Evolutionary conservation across 2,113 vertebrate species (phyloP).

Genomic region (Ivindomyrus marchei): DNA sequence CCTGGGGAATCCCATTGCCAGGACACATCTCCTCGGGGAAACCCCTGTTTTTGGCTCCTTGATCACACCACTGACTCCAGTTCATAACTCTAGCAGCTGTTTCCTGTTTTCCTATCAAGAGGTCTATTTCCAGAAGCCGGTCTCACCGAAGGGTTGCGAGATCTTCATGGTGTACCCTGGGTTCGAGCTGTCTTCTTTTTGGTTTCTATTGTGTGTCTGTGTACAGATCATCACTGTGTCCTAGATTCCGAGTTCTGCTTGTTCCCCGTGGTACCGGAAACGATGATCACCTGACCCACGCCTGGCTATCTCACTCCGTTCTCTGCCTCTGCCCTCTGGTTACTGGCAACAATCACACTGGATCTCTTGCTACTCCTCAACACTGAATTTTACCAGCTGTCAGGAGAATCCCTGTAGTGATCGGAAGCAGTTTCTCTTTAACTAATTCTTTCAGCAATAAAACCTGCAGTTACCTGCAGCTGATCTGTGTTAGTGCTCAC

Average conservation of each 20-base stretch:
- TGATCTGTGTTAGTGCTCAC: neutral
- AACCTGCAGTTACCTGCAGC: neutral
- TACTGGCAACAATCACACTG: neutral
- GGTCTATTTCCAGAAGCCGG: neutral
- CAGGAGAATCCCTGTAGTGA: neutral
- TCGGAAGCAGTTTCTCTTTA: neutral
- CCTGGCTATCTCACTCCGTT: too few species aligned
- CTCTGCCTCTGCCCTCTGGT: neutral
- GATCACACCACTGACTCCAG: neutral
- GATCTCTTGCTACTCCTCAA: neutral
- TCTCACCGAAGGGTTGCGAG: neutral
- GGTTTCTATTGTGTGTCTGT: neutral
- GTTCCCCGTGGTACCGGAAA: too few species aligned
- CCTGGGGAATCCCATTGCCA: neutral
- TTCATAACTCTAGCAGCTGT: too few species aligned
- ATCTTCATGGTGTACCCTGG: neutral
- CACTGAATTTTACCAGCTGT: neutral
- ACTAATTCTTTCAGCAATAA: neutral
- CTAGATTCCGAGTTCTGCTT: too few species aligned
- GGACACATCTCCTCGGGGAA: neutral
- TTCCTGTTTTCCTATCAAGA: neutral
- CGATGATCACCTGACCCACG: too few species aligned
- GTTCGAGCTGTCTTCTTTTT: neutral
- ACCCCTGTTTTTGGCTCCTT: neutral
- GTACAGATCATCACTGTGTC: neutral